Conservation (phyloP, 2,888 invertebrate genomes). For the Adineta ricciae region DNA sequence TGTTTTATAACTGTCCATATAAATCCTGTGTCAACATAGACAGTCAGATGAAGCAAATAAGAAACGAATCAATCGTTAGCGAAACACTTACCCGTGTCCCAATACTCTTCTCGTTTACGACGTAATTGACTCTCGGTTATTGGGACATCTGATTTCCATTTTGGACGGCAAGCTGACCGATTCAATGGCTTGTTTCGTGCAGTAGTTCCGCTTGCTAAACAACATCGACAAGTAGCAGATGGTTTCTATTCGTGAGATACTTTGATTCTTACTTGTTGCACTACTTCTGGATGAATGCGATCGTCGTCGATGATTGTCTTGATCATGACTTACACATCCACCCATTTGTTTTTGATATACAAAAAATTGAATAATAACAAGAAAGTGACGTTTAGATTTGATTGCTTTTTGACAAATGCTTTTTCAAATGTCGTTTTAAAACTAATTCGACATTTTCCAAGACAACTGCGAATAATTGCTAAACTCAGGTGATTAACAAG, state of each 20-base stretch:
- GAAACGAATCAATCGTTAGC: background rate
- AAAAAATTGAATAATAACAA: background rate
- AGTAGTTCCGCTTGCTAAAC: constrained; percentile 35
- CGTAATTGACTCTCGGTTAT: constrained; percentile 83
- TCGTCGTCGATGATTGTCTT: background rate
- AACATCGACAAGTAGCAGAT: too few species aligned
- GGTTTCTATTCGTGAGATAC: too few species aligned
- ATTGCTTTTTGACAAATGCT: too few species aligned
- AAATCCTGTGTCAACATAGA: background rate
- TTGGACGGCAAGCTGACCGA: constrained; percentile 69
- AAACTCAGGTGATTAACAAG: background rate
- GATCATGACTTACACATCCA: constrained; percentile 15
- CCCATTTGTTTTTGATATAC: background rate
- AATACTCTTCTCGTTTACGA: constrained; percentile 89
- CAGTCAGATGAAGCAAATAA: background rate
- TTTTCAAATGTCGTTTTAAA: background rate
- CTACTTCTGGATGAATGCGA: constrained; percentile 36
- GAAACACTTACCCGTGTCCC: constrained; percentile 67
- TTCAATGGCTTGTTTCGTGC: constrained; percentile 82
- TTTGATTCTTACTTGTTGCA: constrained; percentile 25
- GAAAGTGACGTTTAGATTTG: background rate
- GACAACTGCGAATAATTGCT: background rate
- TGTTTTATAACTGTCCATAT: too few species aligned
- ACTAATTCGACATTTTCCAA: background rate
- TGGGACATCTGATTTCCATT: constrained; percentile 95